These are phyloP conservation scores for Drosophila lini DNA, from an alignment of 1,140 invertebrate species.

Conservation along the genomic window DNA sequence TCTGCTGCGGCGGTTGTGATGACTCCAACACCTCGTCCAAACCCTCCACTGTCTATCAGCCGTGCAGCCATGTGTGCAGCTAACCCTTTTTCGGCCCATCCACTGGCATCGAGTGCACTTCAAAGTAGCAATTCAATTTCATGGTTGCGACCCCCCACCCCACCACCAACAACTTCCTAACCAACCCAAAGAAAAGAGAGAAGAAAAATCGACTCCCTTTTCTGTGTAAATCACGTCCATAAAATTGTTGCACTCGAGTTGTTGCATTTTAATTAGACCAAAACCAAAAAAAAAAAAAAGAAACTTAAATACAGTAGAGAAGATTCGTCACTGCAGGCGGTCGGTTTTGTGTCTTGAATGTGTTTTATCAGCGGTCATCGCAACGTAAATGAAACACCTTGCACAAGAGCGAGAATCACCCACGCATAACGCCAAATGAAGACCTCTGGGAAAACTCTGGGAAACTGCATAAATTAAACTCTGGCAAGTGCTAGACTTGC, in stretches of 20 bases:
- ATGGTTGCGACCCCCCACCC: conserved; percentile 54
- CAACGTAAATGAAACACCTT: conserved; percentile 46
- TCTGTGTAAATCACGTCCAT: conserved; percentile 65
- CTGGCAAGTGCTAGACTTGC: conserved; percentile 27
- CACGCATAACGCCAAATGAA: conserved; percentile 56
- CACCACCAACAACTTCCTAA: neutral
- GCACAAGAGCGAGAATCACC: conserved; percentile 48
- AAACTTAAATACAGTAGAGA: neutral
- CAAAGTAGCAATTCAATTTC: conserved; percentile 83
- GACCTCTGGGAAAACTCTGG: conserved; percentile 39
- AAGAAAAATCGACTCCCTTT: conserved; percentile 17
- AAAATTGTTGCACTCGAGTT: conserved; percentile 68
- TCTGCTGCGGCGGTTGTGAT: conserved; percentile 30
- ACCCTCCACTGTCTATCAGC: conserved; percentile 60
- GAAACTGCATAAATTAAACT: conserved; percentile 74
- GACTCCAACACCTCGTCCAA: conserved; percentile 34
- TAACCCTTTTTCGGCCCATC: conserved; percentile 59
- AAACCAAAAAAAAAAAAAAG: conserved; percentile 3
- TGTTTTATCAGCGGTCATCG: conserved; percentile 53
- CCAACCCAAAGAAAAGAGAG: neutral
- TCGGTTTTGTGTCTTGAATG: conserved; percentile 19
- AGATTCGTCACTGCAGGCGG: conserved; percentile 29
- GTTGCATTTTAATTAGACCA: conserved; percentile 63
- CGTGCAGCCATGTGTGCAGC: conserved; percentile 73
- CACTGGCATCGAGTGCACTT: conserved; percentile 75